A percentile compares a stretch with the other conserved stretches of the same genome.
Conservation (phyloP, 1,140 invertebrate genomes). For the Plectus sambesii region DNA sequence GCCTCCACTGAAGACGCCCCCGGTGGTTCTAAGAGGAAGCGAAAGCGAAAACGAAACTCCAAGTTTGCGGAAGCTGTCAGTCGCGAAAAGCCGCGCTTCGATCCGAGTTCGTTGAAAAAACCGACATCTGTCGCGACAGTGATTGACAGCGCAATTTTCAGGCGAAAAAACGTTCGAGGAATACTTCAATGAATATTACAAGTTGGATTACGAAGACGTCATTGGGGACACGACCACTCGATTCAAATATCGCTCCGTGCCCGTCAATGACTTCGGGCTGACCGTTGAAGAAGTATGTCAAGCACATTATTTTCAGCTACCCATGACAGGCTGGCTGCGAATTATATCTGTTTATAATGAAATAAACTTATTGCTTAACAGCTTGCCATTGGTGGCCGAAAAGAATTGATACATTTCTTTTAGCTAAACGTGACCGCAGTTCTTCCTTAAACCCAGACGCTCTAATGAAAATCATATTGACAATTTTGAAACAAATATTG, state of each 20-base stretch:
- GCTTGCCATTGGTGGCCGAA: no score
- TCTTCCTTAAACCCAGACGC: no score
- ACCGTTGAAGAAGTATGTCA: slow-evolving; percentile 64
- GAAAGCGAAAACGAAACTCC: slow-evolving; percentile 50
- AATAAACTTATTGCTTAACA: no score
- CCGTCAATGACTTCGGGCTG: slow-evolving; percentile 81
- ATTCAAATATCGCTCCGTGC: slow-evolving; percentile 80
- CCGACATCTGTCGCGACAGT: no score
- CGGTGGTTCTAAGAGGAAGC: slow-evolving; percentile 42
- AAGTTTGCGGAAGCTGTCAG: slow-evolving; percentile 60
- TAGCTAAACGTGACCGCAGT: no score
- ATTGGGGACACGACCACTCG: slow-evolving; percentile 72
- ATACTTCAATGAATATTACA: slow-evolving; percentile 86
- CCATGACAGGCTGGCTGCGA: no score
- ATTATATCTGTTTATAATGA: no score
- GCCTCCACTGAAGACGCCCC: no score
- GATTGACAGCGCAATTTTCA: slow-evolving; percentile 17
- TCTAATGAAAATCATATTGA: slow-evolving; percentile 2
- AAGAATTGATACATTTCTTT: no score
- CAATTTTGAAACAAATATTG: no score
- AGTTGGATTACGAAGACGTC: slow-evolving; percentile 84
- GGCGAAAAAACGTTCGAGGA: slow-evolving; percentile 65
- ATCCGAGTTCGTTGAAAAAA: slow-evolving; percentile 61
- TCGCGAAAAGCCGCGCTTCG: slow-evolving; percentile 64
- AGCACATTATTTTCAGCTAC: no score